phyloP scores from a whole-genome alignment of 2,113 vertebrate species.

The Polyodon spathula region DNA sequence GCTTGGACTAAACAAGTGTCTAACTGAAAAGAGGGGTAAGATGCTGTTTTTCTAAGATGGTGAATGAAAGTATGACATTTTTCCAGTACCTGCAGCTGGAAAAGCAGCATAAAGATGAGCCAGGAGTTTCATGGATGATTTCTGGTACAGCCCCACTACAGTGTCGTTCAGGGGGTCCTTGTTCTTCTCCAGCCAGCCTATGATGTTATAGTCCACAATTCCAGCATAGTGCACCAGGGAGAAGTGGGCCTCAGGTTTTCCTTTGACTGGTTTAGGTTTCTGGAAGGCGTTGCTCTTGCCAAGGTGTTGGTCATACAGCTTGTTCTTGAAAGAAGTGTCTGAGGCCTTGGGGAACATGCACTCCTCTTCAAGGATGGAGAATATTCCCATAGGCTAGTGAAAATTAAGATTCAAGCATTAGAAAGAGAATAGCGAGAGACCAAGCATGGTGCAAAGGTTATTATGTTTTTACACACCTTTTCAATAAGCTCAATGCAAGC shows the following conservation, averaged over 20 bases:
- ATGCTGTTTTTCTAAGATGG: no score
- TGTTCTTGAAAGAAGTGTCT: constrained; percentile 45
- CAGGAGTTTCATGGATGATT: constrained; percentile 42
- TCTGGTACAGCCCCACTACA: constrained; percentile 54
- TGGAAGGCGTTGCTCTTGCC: constrained; percentile 29
- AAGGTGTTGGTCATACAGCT: constrained; percentile 33
- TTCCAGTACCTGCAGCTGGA: no score
- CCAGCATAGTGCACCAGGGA: constrained; percentile 27
- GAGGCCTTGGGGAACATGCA: constrained; percentile 53
- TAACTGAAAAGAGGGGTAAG: no score
- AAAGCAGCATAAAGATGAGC: constrained; percentile 60
- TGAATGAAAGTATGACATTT: no score
- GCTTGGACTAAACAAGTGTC: no score
- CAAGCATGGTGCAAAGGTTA: no score
- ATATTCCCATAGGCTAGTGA: constrained; percentile 59
- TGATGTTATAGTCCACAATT: constrained; percentile 46
- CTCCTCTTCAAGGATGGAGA: constrained; percentile 60
- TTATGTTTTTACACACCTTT: no score
- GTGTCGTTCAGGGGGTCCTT: constrained; percentile 51
- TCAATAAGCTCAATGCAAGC: no score
- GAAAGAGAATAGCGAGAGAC: no score
- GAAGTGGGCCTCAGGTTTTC: constrained; percentile 23
- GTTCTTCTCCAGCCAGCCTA: constrained; percentile 52
- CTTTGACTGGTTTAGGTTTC: constrained; percentile 24
- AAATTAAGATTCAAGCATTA: neutral